These are phyloP conservation scores for Sphenodon punctatus DNA, from an alignment of 2,797 vertebrate species.

Conservation along the genomic window DNA sequence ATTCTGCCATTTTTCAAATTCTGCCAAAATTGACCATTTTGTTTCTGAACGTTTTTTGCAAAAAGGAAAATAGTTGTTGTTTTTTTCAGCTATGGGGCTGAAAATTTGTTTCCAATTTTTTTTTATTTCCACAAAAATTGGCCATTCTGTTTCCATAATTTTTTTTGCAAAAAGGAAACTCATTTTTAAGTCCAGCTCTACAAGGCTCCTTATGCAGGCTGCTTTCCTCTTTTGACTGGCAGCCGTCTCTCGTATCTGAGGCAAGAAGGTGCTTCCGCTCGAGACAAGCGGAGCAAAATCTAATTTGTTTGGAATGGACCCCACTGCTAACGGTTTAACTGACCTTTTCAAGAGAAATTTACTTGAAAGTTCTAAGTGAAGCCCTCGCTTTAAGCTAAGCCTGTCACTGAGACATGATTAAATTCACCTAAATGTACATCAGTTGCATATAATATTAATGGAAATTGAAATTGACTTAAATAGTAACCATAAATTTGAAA, in stretches of 20 bases:
- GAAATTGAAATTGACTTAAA: constrained; percentile 76
- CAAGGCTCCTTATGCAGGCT: not conserved
- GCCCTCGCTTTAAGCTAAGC: constrained; percentile 70
- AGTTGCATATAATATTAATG: constrained; percentile 75
- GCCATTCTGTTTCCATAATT: too few species aligned
- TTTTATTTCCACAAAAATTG: too few species aligned
- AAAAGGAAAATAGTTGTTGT: too few species aligned
- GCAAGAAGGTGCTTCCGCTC: constrained; percentile 54
- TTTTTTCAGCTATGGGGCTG: too few species aligned
- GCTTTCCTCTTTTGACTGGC: constrained; percentile 43
- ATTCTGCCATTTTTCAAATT: too few species aligned
- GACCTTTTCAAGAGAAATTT: constrained; percentile 82
- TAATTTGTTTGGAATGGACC: constrained; percentile 71
- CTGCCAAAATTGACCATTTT: too few species aligned
- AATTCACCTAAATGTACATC: constrained; percentile 77
- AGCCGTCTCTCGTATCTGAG: not conserved
- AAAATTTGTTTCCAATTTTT: too few species aligned
- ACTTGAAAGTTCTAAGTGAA: constrained; percentile 74
- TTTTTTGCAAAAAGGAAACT: too few species aligned
- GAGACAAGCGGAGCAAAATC: constrained; percentile 64
- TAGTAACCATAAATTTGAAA: constrained; percentile 73
- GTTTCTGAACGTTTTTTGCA: too few species aligned
- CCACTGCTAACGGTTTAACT: constrained; percentile 78
- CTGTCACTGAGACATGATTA: constrained; percentile 75
- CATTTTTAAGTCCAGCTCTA: not conserved